Evolutionary conservation across 2,797 vertebrate genomes (phyloP).

Genomic region (Cirrhinus mrigala): DNA sequence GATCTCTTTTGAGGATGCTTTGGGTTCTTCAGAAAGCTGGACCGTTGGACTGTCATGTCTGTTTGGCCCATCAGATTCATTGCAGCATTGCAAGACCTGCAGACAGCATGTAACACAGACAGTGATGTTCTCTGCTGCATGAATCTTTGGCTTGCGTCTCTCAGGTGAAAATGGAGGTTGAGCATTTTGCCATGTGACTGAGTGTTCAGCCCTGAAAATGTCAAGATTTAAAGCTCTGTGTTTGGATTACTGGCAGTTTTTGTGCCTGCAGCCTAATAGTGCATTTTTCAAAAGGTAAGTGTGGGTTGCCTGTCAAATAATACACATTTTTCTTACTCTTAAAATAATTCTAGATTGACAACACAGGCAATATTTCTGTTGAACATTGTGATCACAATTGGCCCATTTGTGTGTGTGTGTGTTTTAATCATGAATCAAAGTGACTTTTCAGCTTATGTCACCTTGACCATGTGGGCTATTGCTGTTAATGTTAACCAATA

Average conservation of each 20-base stretch:
- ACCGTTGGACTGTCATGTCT: background rate
- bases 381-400: background rate
- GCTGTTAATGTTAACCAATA: background rate
- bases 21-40: background rate
- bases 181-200: slow-evolving; percentile 33
- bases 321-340: background rate
- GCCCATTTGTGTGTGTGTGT: background rate
- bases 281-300: slow-evolving; percentile 94
- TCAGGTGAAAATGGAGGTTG: background rate
- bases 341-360: background rate
- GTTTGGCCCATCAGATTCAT: background rate
- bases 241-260: slow-evolving; percentile 97
- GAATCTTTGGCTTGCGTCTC: background rate
- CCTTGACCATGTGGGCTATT: background rate
- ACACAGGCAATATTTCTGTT: background rate
- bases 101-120: background rate
- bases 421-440: background rate
- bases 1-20: background rate
- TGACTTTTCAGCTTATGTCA: background rate
- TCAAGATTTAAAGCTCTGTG: slow-evolving; percentile 96
- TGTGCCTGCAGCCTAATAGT: slow-evolving; percentile 92
- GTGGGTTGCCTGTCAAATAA: background rate
- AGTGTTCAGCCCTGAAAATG: slow-evolving; percentile 78
- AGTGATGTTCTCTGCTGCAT: background rate
- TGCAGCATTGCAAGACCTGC: background rate